Percentiles rank a stretch among this genome's conserved stretches.
These are phyloP conservation scores for Rhaphigaster nebulosa DNA, from an alignment of 2,888 invertebrate genomes.

Conservation along the genomic window DNA sequence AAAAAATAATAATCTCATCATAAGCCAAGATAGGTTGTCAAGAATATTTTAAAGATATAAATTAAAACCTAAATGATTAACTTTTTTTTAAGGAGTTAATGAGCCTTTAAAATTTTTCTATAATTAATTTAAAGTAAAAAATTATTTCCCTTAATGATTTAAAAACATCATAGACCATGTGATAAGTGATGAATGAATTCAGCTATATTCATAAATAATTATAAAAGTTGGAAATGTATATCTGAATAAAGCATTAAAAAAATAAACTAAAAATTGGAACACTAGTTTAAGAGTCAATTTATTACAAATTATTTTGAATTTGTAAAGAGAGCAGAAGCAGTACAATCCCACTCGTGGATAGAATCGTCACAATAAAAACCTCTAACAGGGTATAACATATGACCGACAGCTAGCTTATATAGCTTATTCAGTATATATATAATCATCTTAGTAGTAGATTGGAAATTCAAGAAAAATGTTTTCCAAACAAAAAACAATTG, in stretches of 20 bases:
- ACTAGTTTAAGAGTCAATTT: not conserved
- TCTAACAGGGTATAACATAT: not conserved
- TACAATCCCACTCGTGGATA: not conserved
- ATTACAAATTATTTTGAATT: not conserved
- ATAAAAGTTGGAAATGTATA: not conserved
- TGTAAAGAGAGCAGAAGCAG: not conserved
- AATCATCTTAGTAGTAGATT: not conserved
- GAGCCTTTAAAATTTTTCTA: not conserved
- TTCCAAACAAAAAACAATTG: too few species aligned
- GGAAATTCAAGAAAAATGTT: too few species aligned
- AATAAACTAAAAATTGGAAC: not conserved
- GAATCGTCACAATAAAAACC: not conserved
- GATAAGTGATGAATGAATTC: not conserved
- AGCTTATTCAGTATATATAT: not conserved
- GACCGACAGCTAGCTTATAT: not conserved
- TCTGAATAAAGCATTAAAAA: not conserved
- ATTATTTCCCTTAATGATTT: not conserved
- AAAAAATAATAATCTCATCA: not conserved
- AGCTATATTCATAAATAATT: not conserved
- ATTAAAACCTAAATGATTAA: not conserved
- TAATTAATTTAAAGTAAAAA: not conserved
- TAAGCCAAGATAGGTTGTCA: not conserved
- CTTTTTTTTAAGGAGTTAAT: not conserved
- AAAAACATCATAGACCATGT: not conserved
- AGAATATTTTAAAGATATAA: not conserved